A percentile compares a stretch with the other conserved stretches of the same genome.
Evolutionary conservation across 2,113 vertebrate species (phyloP).

Genomic region (Scortum barcoo): DNA sequence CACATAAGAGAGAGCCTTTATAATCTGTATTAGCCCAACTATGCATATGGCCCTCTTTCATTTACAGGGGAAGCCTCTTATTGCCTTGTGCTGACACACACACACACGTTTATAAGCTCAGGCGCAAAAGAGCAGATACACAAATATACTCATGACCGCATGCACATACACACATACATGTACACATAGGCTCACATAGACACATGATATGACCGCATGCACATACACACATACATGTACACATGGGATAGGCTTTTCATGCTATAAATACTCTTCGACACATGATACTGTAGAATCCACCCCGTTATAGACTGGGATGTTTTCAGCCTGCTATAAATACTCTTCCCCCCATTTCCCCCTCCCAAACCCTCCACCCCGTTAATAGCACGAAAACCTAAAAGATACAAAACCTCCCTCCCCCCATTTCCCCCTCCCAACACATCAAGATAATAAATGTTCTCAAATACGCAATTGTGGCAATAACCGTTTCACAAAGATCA

Average conservation of each 20-base stretch:
- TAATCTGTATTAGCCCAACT: slow-evolving; percentile 25
- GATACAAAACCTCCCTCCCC: slow-evolving; percentile 19
- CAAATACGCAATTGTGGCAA: not conserved
- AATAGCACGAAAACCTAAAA: slow-evolving; percentile 20
- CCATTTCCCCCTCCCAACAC: no score
- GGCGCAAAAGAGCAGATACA: slow-evolving; percentile 38
- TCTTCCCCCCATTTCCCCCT: not conserved
- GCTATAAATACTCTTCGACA: slow-evolving; percentile 70
- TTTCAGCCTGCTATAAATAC: no score
- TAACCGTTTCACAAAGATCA: not conserved
- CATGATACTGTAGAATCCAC: slow-evolving; percentile 46
- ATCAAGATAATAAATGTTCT: no score
- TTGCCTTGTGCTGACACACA: slow-evolving; percentile 53
- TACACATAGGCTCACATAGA: slow-evolving; percentile 47
- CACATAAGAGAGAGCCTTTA: not conserved
- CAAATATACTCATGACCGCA: slow-evolving; percentile 49
- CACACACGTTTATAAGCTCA: slow-evolving; percentile 17
- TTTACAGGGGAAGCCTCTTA: slow-evolving; percentile 44
- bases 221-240: slow-evolving; percentile 34
- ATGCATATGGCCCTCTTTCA: slow-evolving; percentile 24
- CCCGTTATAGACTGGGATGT: slow-evolving; percentile 50
- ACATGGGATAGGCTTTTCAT: slow-evolving; percentile 48
- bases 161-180: slow-evolving; percentile 29
- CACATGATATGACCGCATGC: slow-evolving; percentile 52
- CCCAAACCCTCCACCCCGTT: not conserved